Evolutionary conservation across 37 sponge, comb jelly and placozoan genomes (phyloP).

Genomic region (Ephydatia muelleri): DNA sequence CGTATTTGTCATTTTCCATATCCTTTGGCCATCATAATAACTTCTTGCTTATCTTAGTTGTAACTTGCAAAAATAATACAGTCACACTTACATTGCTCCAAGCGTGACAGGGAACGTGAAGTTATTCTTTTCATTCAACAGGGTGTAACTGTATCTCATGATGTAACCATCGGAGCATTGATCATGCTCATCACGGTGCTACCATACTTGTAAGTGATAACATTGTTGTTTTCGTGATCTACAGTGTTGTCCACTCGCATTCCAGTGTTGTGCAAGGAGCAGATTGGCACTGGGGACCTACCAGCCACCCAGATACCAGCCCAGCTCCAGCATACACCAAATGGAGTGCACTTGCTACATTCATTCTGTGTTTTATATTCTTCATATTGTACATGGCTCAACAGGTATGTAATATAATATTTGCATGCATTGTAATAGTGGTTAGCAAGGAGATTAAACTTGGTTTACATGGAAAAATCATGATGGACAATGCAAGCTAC

Average conservation of each 20-base stretch:
- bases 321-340: constrained; percentile 40
- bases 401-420: constrained; percentile 32
- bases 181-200: constrained; percentile 84
- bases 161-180: constrained; percentile 80
- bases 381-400: constrained; percentile 66
- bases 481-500: no score
- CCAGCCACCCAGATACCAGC: neutral
- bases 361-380: constrained; percentile 48
- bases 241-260: no score
- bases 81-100: no score
- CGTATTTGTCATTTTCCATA: no score
- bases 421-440: neutral
- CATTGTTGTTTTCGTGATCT: no score
- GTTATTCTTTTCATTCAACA: constrained; percentile 15
- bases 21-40: no score
- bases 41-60: no score
- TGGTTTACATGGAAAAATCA: no score
- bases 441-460: constrained; percentile 1
- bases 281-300: constrained; percentile 87
- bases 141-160: constrained; percentile 79
- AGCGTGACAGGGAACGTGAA: no score
- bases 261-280: constrained; percentile 87
- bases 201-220: constrained; percentile 81
- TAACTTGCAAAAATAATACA: no score
- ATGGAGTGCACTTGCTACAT: constrained; percentile 67